These are phyloP conservation scores for Xylota sylvarum DNA, from an alignment of 2,888 invertebrate species.

Conservation along the genomic window DNA sequence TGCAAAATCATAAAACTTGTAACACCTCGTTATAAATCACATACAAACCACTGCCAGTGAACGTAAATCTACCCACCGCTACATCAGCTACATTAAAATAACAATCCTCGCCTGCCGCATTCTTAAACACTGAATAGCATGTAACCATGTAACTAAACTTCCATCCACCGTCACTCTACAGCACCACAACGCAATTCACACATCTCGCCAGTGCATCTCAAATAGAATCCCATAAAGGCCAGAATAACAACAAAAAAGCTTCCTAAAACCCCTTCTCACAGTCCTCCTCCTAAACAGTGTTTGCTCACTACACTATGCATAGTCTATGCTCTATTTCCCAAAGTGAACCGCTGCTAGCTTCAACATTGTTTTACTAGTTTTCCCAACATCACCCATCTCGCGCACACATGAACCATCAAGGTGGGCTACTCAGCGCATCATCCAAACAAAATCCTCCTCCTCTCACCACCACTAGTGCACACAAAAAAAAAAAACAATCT, in stretches of 20 bases:
- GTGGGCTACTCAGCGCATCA: slow-evolving; percentile 33
- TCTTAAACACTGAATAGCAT: slow-evolving; percentile 16
- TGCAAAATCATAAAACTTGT: slow-evolving; percentile 9
- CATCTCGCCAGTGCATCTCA: slow-evolving; percentile 35
- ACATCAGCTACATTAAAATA: neutral
- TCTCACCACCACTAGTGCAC: slow-evolving; percentile 19
- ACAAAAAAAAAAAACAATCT: slow-evolving; percentile 45
- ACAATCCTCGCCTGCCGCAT: slow-evolving; percentile 7
- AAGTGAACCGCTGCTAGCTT: slow-evolving; percentile 30
- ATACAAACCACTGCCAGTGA: neutral
- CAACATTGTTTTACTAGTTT: slow-evolving; percentile 60
- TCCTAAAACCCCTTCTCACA: neutral
- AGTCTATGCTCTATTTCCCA: slow-evolving; percentile 61
- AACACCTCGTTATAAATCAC: slow-evolving; percentile 39
- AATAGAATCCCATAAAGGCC: slow-evolving; percentile 37
- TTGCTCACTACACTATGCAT: slow-evolving; percentile 14
- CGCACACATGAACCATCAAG: slow-evolving; percentile 48
- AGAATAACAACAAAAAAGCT: slow-evolving; percentile 37
- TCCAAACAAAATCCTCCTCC: slow-evolving; percentile 20
- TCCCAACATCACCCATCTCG: slow-evolving; percentile 34
- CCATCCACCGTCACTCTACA: slow-evolving; percentile 46
- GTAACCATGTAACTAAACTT: slow-evolving; percentile 27
- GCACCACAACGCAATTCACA: slow-evolving; percentile 42
- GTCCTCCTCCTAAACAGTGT: neutral
- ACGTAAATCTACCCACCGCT: neutral